Evolutionary conservation across 1,140 invertebrate species (phyloP).

Genomic region (Pseudomyrmex pallidus): DNA sequence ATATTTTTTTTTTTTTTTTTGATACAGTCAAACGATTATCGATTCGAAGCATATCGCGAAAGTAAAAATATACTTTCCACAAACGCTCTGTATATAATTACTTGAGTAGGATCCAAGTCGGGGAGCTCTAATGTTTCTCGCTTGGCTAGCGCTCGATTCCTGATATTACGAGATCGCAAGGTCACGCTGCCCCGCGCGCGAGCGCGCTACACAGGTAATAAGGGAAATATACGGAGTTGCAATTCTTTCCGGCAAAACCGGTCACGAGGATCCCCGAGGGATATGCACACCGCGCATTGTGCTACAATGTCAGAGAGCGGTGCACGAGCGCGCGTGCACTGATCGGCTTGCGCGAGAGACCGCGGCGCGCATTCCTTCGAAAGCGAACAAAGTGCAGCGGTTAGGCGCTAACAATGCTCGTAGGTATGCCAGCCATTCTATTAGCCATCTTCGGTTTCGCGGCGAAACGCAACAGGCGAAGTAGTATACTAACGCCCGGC

Average conservation of each 20-base stretch:
- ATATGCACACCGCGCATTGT: conserved; percentile 62
- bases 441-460: conserved; percentile 43
- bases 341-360: conserved; percentile 3
- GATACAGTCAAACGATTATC: too few relatives aligned
- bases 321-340: conserved; percentile 16
- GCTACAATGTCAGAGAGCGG: conserved; percentile 62
- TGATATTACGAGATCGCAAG: conserved; percentile 66
- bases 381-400: conserved; percentile 65
- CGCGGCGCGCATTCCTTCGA: conserved; percentile 61
- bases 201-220: conserved; percentile 55
- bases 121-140: conserved; percentile 36
- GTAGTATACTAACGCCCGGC: neutral
- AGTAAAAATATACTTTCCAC: neutral
- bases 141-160: conserved; percentile 49
- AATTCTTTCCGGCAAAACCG: conserved; percentile 69
- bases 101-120: neutral
- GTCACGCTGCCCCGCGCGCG: conserved; percentile 41
- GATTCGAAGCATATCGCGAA: neutral
- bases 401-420: conserved; percentile 64
- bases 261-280: conserved; percentile 65
- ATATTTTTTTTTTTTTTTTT: too few relatives aligned
- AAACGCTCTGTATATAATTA: conserved; percentile 24
- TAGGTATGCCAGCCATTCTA: conserved; percentile 61
- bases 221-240: conserved; percentile 61
- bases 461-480: conserved; percentile 20